Evolutionary conservation across 1,140 invertebrate species (phyloP).

Genomic region (Matsumurasca onukii): DNA sequence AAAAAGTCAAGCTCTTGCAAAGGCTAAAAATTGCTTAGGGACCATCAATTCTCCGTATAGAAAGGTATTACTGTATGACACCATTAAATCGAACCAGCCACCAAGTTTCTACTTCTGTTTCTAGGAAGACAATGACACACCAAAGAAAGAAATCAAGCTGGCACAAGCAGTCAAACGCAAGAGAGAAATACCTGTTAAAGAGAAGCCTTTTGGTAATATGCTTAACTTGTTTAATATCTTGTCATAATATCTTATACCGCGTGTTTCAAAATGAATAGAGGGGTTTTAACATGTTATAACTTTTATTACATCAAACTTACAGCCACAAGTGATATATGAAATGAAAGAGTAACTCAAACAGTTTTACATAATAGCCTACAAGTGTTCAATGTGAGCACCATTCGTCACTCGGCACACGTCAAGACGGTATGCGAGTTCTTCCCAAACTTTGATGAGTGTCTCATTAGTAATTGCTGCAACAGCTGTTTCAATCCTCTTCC

Average conservation of each 20-base stretch:
- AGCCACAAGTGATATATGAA: neutral
- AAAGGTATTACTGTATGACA: neutral
- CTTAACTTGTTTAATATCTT: neutral
- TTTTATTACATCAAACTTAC: no score
- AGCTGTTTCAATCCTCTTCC: no score
- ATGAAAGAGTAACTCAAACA: neutral
- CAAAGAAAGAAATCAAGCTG: neutral
- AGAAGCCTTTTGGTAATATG: conserved; percentile 18
- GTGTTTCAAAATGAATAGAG: neutral
- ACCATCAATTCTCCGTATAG: neutral
- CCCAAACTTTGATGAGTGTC: no score
- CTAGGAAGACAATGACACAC: neutral
- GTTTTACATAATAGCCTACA: neutral
- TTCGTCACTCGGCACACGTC: no score
- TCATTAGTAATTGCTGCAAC: no score
- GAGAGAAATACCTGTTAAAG: conserved; percentile 5
- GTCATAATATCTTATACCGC: neutral
- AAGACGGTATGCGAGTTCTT: no score
- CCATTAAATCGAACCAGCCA: neutral
- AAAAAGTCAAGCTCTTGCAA: neutral
- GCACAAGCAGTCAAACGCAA: conserved; percentile 17
- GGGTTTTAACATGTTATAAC: no score
- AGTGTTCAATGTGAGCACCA: neutral
- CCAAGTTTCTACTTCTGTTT: neutral
- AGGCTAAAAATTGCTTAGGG: neutral